phyloP scores from a whole-genome alignment of 2,113 vertebrate genomes.

The Aythya baeri region DNA sequence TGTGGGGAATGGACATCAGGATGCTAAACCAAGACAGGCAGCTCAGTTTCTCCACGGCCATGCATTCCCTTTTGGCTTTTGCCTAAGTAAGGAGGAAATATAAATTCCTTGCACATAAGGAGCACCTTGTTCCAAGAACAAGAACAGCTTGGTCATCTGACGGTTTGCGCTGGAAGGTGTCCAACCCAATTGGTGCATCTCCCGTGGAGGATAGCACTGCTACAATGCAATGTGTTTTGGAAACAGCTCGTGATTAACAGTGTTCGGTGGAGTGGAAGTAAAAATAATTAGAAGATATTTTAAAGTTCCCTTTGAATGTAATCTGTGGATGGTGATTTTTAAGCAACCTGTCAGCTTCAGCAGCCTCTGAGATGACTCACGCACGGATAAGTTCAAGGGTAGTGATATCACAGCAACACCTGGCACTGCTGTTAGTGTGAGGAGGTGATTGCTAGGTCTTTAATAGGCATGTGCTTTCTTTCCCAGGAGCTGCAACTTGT shows the following conservation, averaged over 20 bases:
- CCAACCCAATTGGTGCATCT: conserved; percentile 13
- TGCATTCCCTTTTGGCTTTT: not conserved
- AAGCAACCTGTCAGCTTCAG: conserved; percentile 48
- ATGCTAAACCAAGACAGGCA: not conserved
- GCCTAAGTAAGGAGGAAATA: not conserved
- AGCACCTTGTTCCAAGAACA: not conserved
- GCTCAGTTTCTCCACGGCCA: not conserved
- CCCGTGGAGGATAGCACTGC: conserved; percentile 15
- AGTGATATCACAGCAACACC: not conserved
- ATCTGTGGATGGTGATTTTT: conserved; percentile 35
- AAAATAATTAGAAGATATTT: conserved; percentile 71
- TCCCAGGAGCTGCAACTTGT: not conserved
- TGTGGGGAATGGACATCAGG: not conserved
- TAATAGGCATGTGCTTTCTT: not conserved
- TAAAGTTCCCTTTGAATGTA: conserved; percentile 44
- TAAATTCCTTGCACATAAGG: not conserved
- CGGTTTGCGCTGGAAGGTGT: conserved; percentile 27
- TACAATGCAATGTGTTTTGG: not conserved
- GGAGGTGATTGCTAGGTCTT: not conserved
- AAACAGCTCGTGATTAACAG: conserved; percentile 62
- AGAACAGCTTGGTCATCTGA: conserved; percentile 21
- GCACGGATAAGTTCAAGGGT: conserved; percentile 26
- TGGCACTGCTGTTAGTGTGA: not conserved
- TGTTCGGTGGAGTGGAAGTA: conserved; percentile 64
- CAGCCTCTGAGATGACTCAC: conserved; percentile 21